phyloP scores from a whole-genome alignment of 92 coral and sea anemone species.

The Paragorgia papillata region DNA sequence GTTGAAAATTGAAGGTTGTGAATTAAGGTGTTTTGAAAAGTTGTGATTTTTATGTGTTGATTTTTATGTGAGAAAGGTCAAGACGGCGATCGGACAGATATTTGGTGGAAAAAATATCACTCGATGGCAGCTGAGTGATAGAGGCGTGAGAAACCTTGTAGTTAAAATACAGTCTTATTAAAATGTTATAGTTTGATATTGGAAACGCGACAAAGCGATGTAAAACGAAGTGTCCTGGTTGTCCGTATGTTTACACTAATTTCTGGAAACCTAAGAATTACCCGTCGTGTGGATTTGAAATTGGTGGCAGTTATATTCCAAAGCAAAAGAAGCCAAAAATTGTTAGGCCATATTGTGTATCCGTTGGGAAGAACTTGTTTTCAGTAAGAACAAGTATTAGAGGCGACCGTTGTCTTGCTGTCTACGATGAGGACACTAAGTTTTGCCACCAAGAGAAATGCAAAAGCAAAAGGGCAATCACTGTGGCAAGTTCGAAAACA shows the following conservation, averaged over 20 bases:
- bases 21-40: no score
- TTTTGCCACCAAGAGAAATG: slow-evolving; percentile 44
- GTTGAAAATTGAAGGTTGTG: no score
- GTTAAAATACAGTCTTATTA: background rate
- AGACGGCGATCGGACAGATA: no score
- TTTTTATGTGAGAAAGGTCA: no score
- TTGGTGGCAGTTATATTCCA: slow-evolving; percentile 45
- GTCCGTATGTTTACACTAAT: slow-evolving; percentile 10
- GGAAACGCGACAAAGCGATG: slow-evolving; percentile 31
- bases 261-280: slow-evolving; percentile 54
- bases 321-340: slow-evolving; percentile 43
- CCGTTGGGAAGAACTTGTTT: slow-evolving; percentile 20
- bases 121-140: no score
- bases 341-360: slow-evolving; percentile 31
- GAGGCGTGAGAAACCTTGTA: no score
- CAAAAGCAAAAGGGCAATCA: slow-evolving; percentile 21
- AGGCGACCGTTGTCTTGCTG: slow-evolving; percentile 47
- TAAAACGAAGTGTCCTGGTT: slow-evolving; percentile 18
- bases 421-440: slow-evolving; percentile 2
- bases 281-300: slow-evolving; percentile 36
- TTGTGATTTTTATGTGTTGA: no score
- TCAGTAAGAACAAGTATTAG: slow-evolving; percentile 49
- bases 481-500: background rate
- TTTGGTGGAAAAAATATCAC: no score
- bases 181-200: slow-evolving; percentile 4